phyloP scores from a whole-genome alignment of 1,140 invertebrate species.

The Cydia amplana region DNA sequence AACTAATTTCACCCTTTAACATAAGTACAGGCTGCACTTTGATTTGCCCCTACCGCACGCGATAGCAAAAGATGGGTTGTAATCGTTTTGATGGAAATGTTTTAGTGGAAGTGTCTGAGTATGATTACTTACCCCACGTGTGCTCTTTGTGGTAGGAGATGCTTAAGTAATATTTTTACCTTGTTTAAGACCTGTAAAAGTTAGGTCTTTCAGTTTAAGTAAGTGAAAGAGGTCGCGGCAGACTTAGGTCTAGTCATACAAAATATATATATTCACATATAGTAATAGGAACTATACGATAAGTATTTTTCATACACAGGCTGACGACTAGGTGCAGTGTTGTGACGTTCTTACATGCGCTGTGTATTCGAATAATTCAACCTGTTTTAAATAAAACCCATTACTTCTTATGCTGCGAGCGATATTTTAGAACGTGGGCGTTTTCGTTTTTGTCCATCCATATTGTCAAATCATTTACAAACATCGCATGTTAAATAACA shows the following conservation, averaged over 20 bases:
- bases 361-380: constrained; percentile 28
- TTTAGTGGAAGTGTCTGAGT: not conserved
- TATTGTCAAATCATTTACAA: constrained; percentile 45
- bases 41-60: constrained; percentile 1
- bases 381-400: constrained; percentile 29
- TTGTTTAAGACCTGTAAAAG: too few relatives aligned
- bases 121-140: not conserved
- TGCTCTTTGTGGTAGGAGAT: not conserved
- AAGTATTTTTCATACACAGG: too few relatives aligned
- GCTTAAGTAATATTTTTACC: too few relatives aligned
- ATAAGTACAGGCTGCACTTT: constrained; percentile 11
- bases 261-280: too few relatives aligned
- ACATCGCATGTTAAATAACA: constrained; percentile 46
- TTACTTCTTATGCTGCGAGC: constrained; percentile 13
- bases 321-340: not conserved
- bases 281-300: too few relatives aligned
- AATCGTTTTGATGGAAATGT: constrained; percentile 1
- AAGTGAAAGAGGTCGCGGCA: too few relatives aligned
- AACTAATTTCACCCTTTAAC: constrained; percentile 32
- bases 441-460: constrained; percentile 25
- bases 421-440: constrained; percentile 20
- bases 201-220: too few relatives aligned
- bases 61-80: not conserved
- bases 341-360: not conserved
- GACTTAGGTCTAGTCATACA: too few relatives aligned